These are phyloP conservation scores for Orthosia gothica DNA, from an alignment of 2,888 invertebrate species.

Conservation along the genomic window DNA sequence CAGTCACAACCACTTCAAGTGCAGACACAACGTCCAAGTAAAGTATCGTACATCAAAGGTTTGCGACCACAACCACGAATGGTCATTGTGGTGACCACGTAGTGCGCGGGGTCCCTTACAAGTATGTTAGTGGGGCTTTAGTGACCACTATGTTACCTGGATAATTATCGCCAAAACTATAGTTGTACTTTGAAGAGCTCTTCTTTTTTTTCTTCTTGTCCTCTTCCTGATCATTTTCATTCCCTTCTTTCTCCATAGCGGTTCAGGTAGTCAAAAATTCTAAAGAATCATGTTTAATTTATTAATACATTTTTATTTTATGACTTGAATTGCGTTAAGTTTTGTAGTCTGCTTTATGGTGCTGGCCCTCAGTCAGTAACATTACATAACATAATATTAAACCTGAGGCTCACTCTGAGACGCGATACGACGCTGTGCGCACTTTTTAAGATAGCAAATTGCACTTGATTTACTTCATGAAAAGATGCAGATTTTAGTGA, in stretches of 20 bases:
- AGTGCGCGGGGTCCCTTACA: neutral
- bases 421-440: too few relatives aligned
- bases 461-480: too few relatives aligned
- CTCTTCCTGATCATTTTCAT: conserved; percentile 78
- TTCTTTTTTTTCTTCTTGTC: conserved; percentile 86
- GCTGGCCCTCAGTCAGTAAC: neutral
- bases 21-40: too few relatives aligned
- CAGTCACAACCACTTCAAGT: too few relatives aligned
- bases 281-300: conserved; percentile 41
- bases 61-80: neutral
- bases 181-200: conserved; percentile 87
- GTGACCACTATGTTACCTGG: conserved; percentile 80
- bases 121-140: neutral
- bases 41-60: neutral
- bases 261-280: conserved; percentile 30
- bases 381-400: neutral
- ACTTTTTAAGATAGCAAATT: too few relatives aligned
- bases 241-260: conserved; percentile 83
- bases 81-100: neutral
- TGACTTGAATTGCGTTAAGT: neutral
- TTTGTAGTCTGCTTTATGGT: neutral
- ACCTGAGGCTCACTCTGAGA: neutral
- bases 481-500: too few relatives aligned
- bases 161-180: conserved; percentile 89
- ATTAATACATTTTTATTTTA: neutral